Conservation (phyloP, 2,113 vertebrate genomes). For the Myiozetetes cayanensis region DNA sequence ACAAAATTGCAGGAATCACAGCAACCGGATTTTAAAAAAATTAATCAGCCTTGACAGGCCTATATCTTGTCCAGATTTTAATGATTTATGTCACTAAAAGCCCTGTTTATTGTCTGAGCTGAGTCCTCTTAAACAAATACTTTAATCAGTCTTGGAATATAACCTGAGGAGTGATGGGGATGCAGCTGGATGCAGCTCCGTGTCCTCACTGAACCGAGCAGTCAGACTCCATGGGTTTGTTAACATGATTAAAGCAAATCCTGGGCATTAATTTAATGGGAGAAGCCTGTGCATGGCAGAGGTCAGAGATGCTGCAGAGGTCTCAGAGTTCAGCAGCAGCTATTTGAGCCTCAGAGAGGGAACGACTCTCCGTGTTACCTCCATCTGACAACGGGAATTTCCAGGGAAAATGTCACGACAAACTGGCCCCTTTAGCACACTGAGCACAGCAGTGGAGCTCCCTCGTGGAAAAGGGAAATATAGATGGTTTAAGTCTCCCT, state of each 20-base stretch:
- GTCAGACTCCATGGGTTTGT: not conserved
- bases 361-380: accelerated
- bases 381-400: not conserved
- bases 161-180: not conserved
- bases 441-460: not conserved
- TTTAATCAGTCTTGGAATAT: not conserved
- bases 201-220: not conserved
- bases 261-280: not conserved
- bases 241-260: not conserved
- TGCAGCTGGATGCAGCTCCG: not conserved
- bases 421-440: not conserved
- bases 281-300: not conserved
- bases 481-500: not conserved
- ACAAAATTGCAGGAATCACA: not conserved
- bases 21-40: not conserved
- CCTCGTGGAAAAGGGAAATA: not conserved
- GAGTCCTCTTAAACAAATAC: not conserved
- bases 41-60: not conserved
- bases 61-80: not conserved
- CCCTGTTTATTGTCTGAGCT: not conserved
- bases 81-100: not conserved
- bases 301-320: not conserved
- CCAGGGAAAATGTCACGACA: not conserved
- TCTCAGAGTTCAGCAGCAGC: not conserved
- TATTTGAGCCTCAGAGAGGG: not conserved